Conservation (phyloP, 2,113 vertebrate species). For the Procavia capensis region DNA sequence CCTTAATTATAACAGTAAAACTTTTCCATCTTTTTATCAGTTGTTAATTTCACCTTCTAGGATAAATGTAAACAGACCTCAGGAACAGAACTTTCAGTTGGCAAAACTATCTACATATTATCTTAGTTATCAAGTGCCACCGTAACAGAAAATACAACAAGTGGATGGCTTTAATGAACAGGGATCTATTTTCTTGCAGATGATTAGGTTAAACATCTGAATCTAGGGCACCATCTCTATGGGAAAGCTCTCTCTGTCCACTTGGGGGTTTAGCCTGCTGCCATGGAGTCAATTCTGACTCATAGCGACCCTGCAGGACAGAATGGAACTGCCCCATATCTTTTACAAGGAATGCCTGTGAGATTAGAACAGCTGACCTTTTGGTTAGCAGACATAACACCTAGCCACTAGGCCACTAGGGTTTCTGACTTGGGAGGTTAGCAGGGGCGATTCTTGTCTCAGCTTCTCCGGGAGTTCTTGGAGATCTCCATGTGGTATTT, state of each 20-base stretch:
- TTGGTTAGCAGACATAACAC: no score
- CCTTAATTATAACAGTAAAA: slow-evolving; percentile 23
- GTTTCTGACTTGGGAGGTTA: no score
- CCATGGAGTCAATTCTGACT: no score
- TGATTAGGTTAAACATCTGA: not conserved
- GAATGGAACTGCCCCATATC: no score
- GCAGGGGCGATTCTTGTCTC: not conserved
- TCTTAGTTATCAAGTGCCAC: not conserved
- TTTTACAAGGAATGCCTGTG: no score
- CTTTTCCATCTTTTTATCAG: not conserved
- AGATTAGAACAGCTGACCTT: no score
- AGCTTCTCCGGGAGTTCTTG: not conserved
- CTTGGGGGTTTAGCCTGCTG: no score
- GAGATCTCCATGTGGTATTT: not conserved
- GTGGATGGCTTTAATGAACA: not conserved
- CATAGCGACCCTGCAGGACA: no score
- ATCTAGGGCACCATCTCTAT: not conserved
- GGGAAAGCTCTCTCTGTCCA: not conserved
- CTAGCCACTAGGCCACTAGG: no score
- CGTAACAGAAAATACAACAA: not conserved
- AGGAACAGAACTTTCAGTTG: not conserved
- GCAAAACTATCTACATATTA: not conserved
- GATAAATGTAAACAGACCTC: slow-evolving; percentile 36
- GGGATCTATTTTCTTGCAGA: not conserved
- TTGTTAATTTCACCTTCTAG: slow-evolving; percentile 21